Conservation (phyloP, 2,113 vertebrate genomes). For the Pygathrix nemaeus region DNA sequence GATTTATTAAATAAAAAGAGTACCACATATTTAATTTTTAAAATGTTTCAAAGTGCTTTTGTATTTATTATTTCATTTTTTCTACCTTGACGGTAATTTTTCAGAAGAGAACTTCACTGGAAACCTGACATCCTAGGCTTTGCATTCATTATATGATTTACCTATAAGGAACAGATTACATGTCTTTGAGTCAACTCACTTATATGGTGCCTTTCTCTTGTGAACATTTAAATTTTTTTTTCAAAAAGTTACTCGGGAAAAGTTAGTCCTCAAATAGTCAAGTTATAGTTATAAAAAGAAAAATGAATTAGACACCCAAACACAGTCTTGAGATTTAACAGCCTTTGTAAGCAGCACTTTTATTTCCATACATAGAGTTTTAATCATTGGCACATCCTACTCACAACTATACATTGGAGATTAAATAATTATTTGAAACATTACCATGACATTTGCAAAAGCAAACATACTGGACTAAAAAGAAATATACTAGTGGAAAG, state of each 20-base stretch:
- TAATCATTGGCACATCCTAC: conserved; percentile 76
- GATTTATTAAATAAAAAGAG: background rate
- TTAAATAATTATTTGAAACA: conserved; percentile 65
- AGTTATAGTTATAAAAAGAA: conserved; percentile 67
- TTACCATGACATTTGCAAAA: conserved; percentile 60
- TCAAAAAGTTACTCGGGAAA: conserved; percentile 21
- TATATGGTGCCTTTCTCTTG: background rate
- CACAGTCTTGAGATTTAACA: conserved; percentile 49
- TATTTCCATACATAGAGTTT: conserved; percentile 66
- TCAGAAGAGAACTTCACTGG: background rate
- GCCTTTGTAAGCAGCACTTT: conserved; percentile 46
- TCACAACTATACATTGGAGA: conserved; percentile 64
- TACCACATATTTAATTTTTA: background rate
- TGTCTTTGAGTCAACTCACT: background rate
- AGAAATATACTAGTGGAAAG: conserved; percentile 48
- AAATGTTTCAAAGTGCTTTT: background rate
- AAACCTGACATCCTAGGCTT: background rate
- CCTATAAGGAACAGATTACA: background rate
- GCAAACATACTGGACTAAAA: conserved; percentile 49
- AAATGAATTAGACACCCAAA: conserved; percentile 53
- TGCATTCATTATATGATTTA: background rate
- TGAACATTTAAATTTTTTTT: background rate
- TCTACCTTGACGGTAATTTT: background rate
- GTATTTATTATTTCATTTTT: background rate
- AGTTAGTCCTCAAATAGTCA: conserved; percentile 44